Conservation (phyloP, 2,113 vertebrate genomes). For the Plecturocebus donacophilus region DNA sequence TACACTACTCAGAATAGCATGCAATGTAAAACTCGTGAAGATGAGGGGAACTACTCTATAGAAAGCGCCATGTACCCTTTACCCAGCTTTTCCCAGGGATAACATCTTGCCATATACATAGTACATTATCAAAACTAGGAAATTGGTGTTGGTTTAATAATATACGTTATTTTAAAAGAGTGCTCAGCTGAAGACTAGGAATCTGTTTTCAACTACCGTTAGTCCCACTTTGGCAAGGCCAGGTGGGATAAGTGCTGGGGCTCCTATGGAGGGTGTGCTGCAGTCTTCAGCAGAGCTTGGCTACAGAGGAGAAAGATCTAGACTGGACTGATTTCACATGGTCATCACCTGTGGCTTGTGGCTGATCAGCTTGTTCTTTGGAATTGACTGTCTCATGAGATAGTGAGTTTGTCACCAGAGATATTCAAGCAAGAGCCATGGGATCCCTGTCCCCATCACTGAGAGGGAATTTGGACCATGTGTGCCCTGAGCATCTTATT, state of each 20-base stretch:
- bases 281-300: neutral
- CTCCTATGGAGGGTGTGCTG: neutral
- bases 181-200: neutral
- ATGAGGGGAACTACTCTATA: neutral
- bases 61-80: neutral
- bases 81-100: neutral
- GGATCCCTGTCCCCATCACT: neutral
- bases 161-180: neutral
- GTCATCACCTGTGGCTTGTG: neutral
- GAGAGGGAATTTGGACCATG: neutral
- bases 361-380: neutral
- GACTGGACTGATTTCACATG: neutral
- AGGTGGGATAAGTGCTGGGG: neutral
- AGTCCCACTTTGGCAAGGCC: neutral
- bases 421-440: neutral
- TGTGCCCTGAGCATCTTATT: neutral
- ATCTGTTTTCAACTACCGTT: neutral
- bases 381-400: neutral
- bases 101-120: neutral
- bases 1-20: neutral
- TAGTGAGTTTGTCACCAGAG: neutral
- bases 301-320: neutral
- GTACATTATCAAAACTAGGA: neutral
- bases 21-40: neutral
- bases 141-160: neutral